Base-by-base conservation (phyloP, 2,113 vertebrate species). In the Protobothrops mucrosquamatus region DNA sequence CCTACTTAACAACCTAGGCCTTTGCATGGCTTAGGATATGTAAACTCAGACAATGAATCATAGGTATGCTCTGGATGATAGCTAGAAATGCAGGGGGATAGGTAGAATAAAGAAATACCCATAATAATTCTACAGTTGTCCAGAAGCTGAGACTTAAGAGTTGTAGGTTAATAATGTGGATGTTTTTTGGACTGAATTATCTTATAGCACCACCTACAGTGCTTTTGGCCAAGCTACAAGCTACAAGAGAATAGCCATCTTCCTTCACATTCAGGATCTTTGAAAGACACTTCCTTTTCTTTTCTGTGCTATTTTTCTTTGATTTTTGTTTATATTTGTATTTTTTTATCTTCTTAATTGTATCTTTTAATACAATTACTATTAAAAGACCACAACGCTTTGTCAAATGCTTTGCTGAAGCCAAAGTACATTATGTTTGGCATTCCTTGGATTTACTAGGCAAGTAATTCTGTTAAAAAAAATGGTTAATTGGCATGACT, bases 151-250 rank as follows among this genome's bases (percentile, higher is more conserved):
- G 26, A 39, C 29, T 39, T 39, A 29, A 39, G 43, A 8, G 26
- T 15, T 9, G 29, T 61, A 69, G 20, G 46, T 74, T 64, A 34
- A 26, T 85, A 48, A 26, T 52, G 29, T 87, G 85, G 0, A 12
- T 26, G 34, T 20, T 11, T 51, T 48, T 23, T 34, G 69, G 20
- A 59, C 18, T 93, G 26, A 89, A 86, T 54, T 87, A 24, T 86
- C 55, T 64, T 90, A 61, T 34, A 93, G 89, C 92, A 90, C 92
- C 92, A 93, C 54, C 92, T 93, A 86, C 56, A 87, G 92, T 54
- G 43, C 12, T 64, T 51, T n/a, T 86, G 46, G 29, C 57, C 52
- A 87, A 23, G 54, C 24, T 87, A 34, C 89, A 90, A 59, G 24
- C 29, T 69, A 34, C 64, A 69, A n/a, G 64, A 69, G 26, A 69